Base-by-base conservation (phyloP, 2,797 vertebrate species). In the Arctocebus calabarensis region DNA sequence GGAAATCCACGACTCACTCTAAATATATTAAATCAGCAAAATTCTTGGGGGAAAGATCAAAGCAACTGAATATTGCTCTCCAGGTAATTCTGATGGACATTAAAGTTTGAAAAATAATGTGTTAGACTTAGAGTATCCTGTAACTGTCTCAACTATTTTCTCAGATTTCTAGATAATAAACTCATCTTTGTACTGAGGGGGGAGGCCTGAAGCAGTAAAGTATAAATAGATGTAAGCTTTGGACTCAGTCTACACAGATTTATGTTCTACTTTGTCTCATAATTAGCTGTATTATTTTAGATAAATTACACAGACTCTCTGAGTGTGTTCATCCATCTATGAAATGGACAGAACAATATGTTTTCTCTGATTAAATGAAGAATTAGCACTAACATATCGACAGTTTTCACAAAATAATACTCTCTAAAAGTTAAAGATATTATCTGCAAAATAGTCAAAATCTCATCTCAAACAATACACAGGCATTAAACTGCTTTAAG, bases 31-130 rank as follows among this genome's bases (percentile, higher is more conserved):
- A 89, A 52, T 52, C 48, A 81, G 23, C 64, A 66, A n/a, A 95
- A 95, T 88, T 82, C 82, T 61, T 77, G 52, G 13, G 25, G 20
- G 2, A 48, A 10, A 85, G 10, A 1, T 8, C 59, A 84, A 89
- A 86, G 84, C 16, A 84, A 75, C 2, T 37, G 40, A 74, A 64
- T 73, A 75, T 77, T 89, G 3, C 20, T 73, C 34, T 48, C 52
- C 64, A 45, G 34, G 52, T 81, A 81, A 61, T 83, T 84, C 25
- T 70, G 29, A 74, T 61, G n/a, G 45, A 86, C 27, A 59, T 6
- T 19, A 94, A 92, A 81, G 9, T 45, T 16, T 91, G n/a, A 86
- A 91, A 93, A 88, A n/a, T n/a, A n/a, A 2, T 34, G 17, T 66
- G 64, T 66, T n/a, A n/a, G 64, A 32, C 7, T 66, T 34, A 66